Conservation (phyloP, 2,797 vertebrate genomes). For the Chelon labrosus region DNA sequence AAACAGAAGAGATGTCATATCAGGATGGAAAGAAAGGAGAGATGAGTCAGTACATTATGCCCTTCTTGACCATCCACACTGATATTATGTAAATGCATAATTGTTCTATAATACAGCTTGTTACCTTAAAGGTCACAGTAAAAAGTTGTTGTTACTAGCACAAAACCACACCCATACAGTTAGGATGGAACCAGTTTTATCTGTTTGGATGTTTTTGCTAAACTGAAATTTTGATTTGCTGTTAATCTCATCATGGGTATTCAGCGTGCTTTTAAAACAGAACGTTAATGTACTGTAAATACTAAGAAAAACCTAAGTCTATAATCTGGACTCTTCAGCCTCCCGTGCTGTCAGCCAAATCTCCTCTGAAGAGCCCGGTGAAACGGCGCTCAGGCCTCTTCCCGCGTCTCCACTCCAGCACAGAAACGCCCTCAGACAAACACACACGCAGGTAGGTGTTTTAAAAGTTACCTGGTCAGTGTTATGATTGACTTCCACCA, state of each 20-base stretch:
- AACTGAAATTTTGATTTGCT: not conserved
- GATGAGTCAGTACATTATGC: no score
- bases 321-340: constrained; percentile 82
- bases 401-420: constrained; percentile 93
- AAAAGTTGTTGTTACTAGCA: not conserved
- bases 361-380: constrained; percentile 94
- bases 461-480: not conserved
- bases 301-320: constrained; percentile 1
- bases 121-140: no score
- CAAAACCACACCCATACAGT: no score
- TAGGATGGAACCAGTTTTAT: no score
- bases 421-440: constrained; percentile 88
- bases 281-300: not conserved
- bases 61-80: not conserved
- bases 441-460: constrained; percentile 86
- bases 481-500: no score
- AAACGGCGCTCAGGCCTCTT: constrained; percentile 96
- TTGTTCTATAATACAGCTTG: not conserved
- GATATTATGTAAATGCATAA: not conserved
- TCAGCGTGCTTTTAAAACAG: not conserved
- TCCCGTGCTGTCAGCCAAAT: constrained; percentile 88
- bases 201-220: not conserved
- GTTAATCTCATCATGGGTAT: not conserved
- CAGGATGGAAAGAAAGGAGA: no score
- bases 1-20: not conserved